Base-by-base conservation (phyloP, 2,888 invertebrate genomes). In the Volucella inflata region DNA sequence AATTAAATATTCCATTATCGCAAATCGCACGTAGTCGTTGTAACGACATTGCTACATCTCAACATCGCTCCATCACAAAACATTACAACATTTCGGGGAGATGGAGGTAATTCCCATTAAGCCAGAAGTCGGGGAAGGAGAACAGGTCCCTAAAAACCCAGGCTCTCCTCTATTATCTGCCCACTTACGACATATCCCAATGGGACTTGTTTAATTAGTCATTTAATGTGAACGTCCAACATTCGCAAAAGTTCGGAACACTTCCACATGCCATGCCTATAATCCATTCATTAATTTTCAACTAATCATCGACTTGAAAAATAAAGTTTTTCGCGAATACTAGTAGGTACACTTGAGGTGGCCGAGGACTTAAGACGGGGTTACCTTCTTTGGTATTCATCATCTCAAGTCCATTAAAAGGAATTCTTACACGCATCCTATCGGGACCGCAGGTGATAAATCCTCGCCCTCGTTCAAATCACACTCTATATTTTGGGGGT, bases 1-100 rank as follows among this genome's bases (percentile, higher is more conserved):
- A 81, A 85, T 85, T 85, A 85, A 85, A 85, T 81, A 85, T 85
- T 85, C 85, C 85, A 85, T 85, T 85, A 85, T 81, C 85, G 68
- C 81, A 81, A 85, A 85, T 71, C 76, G 81, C 85, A 85, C 81
- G 85, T 81, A 81, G 42, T 70, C 67, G 40, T 17, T 65, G 30
- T 57, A 38, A 14, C 36, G 36, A 30, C 30, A 30, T 30, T 30
- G 30, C 30, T 30, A 30, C 36, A 21, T 21, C 9, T 14, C 16
- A 30, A 40, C 38, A n/a, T 38, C 40, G n/a, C 60, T 60, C 14
- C 12, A 14, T 38, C 62, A 36, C 46, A 42, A 42, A 64, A 44
- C 21, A 42, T 30, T 36, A 42, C 36, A 14, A 46, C 50, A 16
- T 6, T 38, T 11, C 38, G 38, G 51, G 11, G 11, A n/a, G 57